Evolutionary conservation across 2,888 invertebrate genomes (phyloP), one percentile per base, ranked within the genome.

Genomic region (Shargacucullia verbasci): DNA sequence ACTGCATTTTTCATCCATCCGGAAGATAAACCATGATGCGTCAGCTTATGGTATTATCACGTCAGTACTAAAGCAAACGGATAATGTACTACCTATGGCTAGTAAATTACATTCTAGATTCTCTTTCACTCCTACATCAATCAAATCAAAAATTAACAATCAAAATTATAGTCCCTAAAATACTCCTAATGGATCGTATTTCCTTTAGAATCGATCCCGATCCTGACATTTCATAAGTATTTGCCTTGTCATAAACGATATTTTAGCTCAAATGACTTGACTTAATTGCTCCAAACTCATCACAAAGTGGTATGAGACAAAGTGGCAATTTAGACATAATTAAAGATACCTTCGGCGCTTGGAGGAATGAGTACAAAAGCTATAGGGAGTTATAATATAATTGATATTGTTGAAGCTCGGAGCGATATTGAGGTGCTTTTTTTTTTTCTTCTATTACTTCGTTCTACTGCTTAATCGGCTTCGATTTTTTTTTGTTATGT

Each of bases 321-420:
- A 73, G 69, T 75, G 76, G 65, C 73, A 73, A 73, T 73, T 72
- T 69, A 27, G 58, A 34, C 3, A 41, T 76, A 63, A 73, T 73
- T 69, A n/a, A 72, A 72, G 46, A 57, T 53, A 58, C 31, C 46
- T 53, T 40, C n/a, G 15, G 14, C 13, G 33, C 34, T 46, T 8
- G 11, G 25, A 37, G n/a, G 15, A 35, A 44, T 52, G 34, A 44
- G 50, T 34, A 27, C 7, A 5, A 5, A 27, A 50, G 20, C 34
- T 49, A 29, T 11, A 15, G 20, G 27, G 6, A 31, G 14, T 25
- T 31, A 12, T 52, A 14, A 45, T 41, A 9, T 7, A 37, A 40
- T 46, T 25, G 20, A 31, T 25, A 12, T n/a, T n/a, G n/a, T 33
- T 33, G 10, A 33, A 34, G 8, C 47, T 31, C 8, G 0, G 7